Base-by-base conservation (phyloP, 2,888 invertebrate species). In the Leuctra nigra region DNA sequence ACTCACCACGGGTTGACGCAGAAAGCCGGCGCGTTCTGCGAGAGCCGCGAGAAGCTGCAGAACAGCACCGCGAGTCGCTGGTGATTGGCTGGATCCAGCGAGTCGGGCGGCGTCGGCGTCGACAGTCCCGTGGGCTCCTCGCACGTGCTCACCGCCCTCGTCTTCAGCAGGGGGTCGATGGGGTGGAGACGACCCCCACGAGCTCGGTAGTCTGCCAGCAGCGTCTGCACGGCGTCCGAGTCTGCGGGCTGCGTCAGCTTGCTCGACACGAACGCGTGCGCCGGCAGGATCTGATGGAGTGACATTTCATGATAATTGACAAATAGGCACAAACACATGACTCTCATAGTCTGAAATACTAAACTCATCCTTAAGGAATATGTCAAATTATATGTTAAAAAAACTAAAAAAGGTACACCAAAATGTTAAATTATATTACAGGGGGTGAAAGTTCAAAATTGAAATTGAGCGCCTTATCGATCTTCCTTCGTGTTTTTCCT, bases 51-150 rank as follows among this genome's bases (percentile, higher is more conserved):
- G 68, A 84, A 91, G 68, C 92, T 94, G 69, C 92, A 96, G 68
- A 96, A 88, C 56, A 97, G 75, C 33, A 98, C 87, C 4, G 91
- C 84, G 50, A 98, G 75, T 48, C 86, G 79, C 74, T 98, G 97
- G 68, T 92, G 92, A 70, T 86, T 86, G 60, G 80, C 80, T 0
- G 89, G 85, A 64, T 90, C 86, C 20, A 92, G 73, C 1, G 89
- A 88, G 70, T 93, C 92, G 18, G 29, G 25, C 23, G 20, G 14
- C n/a, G 24, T 53, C 2, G 25, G 29, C 18, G 22, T 39, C 24
- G 33, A 11, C 6, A 13, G 13, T n/a, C 24, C 38, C 13, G 33
- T 23, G 4, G 39, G 55, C 6, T 35, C 46, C 22, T 35, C 36
- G 25, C 16, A 22, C 14, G 41, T 29, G 52, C 54, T 29, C 52